These are phyloP conservation scores for Enhydra lutris DNA, from an alignment of 2,113 vertebrate species.

Conservation along the genomic window DNA sequence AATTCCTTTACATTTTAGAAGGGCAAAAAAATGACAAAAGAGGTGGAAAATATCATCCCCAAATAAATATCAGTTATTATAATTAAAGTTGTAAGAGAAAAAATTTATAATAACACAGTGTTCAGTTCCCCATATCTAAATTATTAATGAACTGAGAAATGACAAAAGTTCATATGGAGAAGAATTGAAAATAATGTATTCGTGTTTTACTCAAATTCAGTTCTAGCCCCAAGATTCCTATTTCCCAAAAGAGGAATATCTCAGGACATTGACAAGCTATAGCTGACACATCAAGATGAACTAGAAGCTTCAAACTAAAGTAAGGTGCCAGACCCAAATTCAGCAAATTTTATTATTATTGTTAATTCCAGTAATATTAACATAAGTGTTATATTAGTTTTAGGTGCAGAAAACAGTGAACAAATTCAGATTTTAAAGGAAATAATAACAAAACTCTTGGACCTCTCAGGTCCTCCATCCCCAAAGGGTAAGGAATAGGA, in stretches of 20 bases:
- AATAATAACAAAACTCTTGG: neutral
- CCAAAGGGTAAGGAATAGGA: neutral
- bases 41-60: neutral
- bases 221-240: neutral
- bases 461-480: neutral
- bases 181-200: neutral
- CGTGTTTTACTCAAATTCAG: neutral
- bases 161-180: neutral
- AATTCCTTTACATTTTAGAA: slow-evolving; percentile 42
- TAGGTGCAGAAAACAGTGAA: neutral
- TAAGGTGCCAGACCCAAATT: neutral
- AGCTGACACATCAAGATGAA: neutral
- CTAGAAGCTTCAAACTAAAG: neutral
- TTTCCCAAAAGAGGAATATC: neutral
- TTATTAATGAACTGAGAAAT: neutral
- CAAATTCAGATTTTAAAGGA: neutral
- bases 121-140: neutral
- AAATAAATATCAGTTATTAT: neutral
- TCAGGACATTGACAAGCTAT: neutral
- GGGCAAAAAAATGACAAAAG: neutral
- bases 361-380: neutral
- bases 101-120: neutral
- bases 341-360: neutral
- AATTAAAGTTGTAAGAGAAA: slow-evolving; percentile 13
- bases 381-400: neutral